Evolutionary conservation across 2,113 vertebrate species (phyloP).

Genomic region (Myiopsitta monachus): DNA sequence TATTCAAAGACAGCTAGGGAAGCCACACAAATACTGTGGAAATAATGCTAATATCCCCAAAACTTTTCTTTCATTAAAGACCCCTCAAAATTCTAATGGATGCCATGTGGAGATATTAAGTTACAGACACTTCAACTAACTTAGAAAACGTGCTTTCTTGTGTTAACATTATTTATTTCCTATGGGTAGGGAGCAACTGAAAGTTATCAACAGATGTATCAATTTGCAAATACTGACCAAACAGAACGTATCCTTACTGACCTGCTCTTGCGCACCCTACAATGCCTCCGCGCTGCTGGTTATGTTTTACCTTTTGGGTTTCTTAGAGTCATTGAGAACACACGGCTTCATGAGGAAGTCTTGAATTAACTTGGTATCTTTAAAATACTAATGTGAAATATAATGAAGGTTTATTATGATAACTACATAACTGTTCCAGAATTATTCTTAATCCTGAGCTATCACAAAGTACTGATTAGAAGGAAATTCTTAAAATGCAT

Average conservation of each 20-base stretch:
- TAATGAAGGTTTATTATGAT: neutral
- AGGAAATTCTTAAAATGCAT: neutral
- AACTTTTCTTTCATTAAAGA: neutral
- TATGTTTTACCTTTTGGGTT: neutral
- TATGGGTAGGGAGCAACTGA: neutral
- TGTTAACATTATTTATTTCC: neutral
- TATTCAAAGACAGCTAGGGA: neutral
- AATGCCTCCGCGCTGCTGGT: neutral
- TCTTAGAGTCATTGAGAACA: neutral
- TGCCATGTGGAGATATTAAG: neutral
- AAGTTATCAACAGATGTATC: neutral
- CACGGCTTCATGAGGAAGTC: neutral
- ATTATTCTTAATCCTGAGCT: neutral
- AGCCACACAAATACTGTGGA: neutral
- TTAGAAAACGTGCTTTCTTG: neutral
- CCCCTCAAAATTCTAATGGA: neutral
- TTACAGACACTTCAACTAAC: neutral
- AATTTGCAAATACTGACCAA: neutral
- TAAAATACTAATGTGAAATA: neutral
- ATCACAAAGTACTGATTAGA: neutral
- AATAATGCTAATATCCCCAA: neutral
- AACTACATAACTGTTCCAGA: neutral
- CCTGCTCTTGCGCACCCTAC: neutral
- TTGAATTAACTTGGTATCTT: neutral
- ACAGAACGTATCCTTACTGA: neutral